Percentiles rank a stretch among this genome's conserved stretches.
Evolutionary conservation across 1,140 invertebrate genomes (phyloP).

Genomic region (Mercenaria mercenaria): DNA sequence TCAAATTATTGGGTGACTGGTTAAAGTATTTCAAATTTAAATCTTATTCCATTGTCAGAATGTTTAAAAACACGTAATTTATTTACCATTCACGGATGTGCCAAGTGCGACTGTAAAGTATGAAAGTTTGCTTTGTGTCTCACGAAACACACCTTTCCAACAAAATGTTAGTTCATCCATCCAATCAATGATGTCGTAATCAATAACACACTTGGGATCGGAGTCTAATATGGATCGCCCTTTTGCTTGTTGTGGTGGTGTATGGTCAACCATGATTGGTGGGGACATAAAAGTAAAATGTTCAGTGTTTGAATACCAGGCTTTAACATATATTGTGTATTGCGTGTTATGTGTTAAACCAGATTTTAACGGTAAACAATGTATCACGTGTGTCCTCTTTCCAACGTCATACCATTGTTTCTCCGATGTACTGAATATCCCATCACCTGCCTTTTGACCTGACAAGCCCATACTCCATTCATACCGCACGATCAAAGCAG

Average conservation of each 20-base stretch:
- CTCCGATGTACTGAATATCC: not conserved
- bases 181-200: constrained; percentile 33
- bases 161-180: constrained; percentile 40
- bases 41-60: too few relatives aligned
- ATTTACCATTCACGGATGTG: constrained; percentile 55
- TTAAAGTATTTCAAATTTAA: too few relatives aligned
- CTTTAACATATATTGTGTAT: constrained; percentile 3
- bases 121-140: constrained; percentile 49
- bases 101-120: constrained; percentile 57
- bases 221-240: constrained; percentile 11
- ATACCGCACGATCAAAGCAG: not conserved
- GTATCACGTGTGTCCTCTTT: not conserved
- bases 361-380: not conserved
- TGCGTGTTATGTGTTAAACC: not conserved
- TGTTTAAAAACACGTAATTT: not conserved
- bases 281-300: not conserved
- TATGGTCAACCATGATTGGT: constrained; percentile 32
- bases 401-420: constrained; percentile 32
- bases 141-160: constrained; percentile 67
- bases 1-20: too few relatives aligned
- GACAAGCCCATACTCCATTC: constrained; percentile 46
- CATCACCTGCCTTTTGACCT: not conserved
- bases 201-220: not conserved
- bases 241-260: not conserved
- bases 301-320: not conserved